Base-by-base conservation (phyloP, 2,113 vertebrate genomes). In the Odontophorus gujanensis region DNA sequence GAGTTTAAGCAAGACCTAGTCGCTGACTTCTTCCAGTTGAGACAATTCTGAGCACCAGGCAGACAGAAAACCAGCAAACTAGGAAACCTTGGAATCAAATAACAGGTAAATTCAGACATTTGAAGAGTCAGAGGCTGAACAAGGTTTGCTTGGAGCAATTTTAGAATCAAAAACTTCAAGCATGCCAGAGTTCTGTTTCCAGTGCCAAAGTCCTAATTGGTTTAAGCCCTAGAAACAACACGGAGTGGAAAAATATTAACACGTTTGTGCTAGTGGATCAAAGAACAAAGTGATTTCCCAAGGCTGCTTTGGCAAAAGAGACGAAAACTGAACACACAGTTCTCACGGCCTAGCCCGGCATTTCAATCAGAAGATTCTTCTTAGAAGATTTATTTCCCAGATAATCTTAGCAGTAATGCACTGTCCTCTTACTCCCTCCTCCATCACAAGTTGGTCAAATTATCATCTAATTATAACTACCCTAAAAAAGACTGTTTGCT, bases 201-300 rank as follows among this genome's bases (percentile, higher is more conserved):
- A 78, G 28, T 81, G 81, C 88, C 93, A 93, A 95, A 86, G 66
- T 90, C 80, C 92, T 94, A 96, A 95, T 90, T 94, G 86, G 77
- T 92, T 93, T 94, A 89, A 92, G 58, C 26, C 82, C 62, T 81
- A 84, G 72, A 91, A 93, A 95, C 75, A 94, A 96, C 74, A 76
- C 11, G 80, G 63, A 85, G 51, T 92, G 65, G 73, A 86, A 95
- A 95, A 96, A 94, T 81, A 95, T 95, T 94, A 94, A 94, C 93
- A 90, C 32, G 43, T 93, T 81, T 59, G 28, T 90, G 76, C 80
- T 83, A 43, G 47, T 0, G 1, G 85, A 96, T 96, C 55, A 96
- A 91, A 95, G 90, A 92, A 82, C 43, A 80, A 25, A 81, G 25
- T 63, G 50, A 88, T 78, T 85, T 95, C 79, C 73, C 79, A 88